phyloP scores from a whole-genome alignment of 2,888 invertebrate genomes.

The Nysson spinosus region DNA sequence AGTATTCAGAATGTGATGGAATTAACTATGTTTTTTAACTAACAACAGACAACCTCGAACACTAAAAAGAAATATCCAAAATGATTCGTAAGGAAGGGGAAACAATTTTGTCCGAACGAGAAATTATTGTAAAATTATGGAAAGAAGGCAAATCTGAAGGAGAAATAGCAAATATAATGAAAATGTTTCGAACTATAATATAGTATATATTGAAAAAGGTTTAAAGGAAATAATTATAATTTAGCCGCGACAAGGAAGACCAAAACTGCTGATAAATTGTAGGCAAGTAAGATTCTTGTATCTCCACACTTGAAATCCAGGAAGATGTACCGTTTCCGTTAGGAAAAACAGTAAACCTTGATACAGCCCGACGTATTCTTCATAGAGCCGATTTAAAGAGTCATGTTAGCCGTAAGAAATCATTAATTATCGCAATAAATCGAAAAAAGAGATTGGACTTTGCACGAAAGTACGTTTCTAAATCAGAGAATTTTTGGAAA shows the following conservation, averaged over 20 bases:
- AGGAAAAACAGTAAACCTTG: neutral
- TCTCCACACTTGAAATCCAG: neutral
- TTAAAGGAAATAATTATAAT: neutral
- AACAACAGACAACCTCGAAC: no score
- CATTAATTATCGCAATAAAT: neutral
- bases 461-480: neutral
- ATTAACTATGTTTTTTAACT: no score
- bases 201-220: neutral
- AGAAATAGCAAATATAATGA: neutral
- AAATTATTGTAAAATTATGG: conserved; percentile 1
- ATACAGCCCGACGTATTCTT: neutral
- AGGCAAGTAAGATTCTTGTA: neutral
- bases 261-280: neutral
- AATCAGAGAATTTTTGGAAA: neutral
- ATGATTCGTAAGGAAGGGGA: neutral
- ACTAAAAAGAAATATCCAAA: no score
- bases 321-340: neutral
- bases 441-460: neutral
- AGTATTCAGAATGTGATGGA: no score
- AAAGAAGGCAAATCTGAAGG: neutral
- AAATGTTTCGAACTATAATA: neutral
- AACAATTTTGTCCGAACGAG: neutral
- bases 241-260: neutral
- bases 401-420: neutral
- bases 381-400: neutral